Conservation (phyloP, 2,113 vertebrate species). For the Tretioscincus oriximinensis region DNA sequence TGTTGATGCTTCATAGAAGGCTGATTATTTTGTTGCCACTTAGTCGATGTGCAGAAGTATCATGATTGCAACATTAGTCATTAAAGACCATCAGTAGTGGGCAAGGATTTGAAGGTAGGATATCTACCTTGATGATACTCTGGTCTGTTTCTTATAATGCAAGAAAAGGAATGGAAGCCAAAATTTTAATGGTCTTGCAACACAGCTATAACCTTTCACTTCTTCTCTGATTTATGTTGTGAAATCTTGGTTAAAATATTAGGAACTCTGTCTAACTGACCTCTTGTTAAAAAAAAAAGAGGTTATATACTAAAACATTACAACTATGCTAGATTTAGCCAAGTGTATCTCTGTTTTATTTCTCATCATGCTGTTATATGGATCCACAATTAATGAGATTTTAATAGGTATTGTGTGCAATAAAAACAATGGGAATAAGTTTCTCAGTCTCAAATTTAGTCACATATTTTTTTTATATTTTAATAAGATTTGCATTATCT, state of each 20-base stretch:
- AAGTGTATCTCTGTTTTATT: background rate
- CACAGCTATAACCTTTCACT: background rate
- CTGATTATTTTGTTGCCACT: background rate
- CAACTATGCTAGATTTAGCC: background rate
- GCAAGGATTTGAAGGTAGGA: background rate
- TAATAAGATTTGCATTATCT: background rate
- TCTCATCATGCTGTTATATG: background rate
- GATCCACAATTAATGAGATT: background rate
- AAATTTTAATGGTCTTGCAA: background rate
- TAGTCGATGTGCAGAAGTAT: background rate
- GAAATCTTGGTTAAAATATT: background rate
- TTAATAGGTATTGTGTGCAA: constrained; percentile 12
- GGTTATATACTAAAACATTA: background rate
- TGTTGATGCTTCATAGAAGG: background rate
- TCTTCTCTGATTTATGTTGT: background rate
- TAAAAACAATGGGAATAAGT: constrained; percentile 9
- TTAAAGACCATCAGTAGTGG: background rate
- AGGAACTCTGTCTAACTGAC: background rate
- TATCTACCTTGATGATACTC: background rate
- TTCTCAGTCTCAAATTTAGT: background rate
- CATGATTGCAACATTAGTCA: background rate
- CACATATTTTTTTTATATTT: background rate
- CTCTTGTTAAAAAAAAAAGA: constrained; percentile 21
- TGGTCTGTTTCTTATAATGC: background rate
- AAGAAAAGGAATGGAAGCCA: background rate